Conservation (phyloP, 2,113 vertebrate species). For the Psilopogon haemacephalus region DNA sequence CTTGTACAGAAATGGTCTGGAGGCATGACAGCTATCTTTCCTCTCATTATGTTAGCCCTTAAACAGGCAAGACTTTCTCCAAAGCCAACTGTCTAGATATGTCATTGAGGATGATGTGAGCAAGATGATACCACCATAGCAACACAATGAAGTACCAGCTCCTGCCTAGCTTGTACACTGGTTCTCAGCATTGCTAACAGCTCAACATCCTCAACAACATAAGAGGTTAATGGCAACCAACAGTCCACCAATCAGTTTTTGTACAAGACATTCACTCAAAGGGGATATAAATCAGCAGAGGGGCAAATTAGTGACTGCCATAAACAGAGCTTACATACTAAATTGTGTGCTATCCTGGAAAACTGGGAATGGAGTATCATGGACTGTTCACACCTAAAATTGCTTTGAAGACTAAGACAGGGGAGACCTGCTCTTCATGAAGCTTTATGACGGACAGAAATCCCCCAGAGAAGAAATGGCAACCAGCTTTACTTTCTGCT, state of each 20-base stretch:
- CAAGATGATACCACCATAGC: background rate
- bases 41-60: background rate
- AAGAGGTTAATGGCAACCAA: background rate
- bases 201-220: background rate
- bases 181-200: background rate
- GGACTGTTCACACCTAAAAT: background rate
- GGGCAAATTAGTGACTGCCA: background rate
- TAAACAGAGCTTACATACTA: background rate
- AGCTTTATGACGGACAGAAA: constrained; percentile 21
- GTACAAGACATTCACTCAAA: background rate
- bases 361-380: background rate
- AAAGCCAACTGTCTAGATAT: background rate
- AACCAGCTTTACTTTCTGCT: constrained; percentile 17
- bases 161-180: background rate
- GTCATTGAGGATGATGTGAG: background rate
- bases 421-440: background rate
- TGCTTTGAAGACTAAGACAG: constrained; percentile 11
- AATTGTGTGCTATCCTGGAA: background rate
- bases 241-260: background rate
- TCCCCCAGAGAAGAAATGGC: constrained; percentile 10
- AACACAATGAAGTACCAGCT: background rate
- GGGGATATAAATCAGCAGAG: background rate
- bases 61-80: constrained; percentile 18
- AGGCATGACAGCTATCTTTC: background rate
- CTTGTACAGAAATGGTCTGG: background rate